A percentile compares a stretch with the other conserved stretches of the same genome.
These are phyloP conservation scores for Musca vetustissima DNA, from an alignment of 1,140 invertebrate species.

Conservation along the genomic window DNA sequence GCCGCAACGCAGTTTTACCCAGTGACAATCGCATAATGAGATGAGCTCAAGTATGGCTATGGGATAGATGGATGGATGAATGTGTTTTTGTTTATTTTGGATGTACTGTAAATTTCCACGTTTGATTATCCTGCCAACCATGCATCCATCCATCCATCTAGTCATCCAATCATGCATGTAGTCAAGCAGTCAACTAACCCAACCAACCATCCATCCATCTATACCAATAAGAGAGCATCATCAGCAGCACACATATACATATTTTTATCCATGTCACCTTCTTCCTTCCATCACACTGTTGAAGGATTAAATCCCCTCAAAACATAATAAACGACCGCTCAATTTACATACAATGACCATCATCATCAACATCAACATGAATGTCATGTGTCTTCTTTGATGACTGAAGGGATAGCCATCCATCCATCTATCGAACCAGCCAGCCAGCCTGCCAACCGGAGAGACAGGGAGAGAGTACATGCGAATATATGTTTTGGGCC, in stretches of 20 bases:
- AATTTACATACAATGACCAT: slow-evolving; percentile 24
- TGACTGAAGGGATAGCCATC: slow-evolving; percentile 11
- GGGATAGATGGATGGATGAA: neutral
- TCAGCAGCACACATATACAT: too few relatives aligned
- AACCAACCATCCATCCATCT: slow-evolving; percentile 3
- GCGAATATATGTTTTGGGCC: too few relatives aligned
- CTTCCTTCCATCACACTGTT: too few relatives aligned
- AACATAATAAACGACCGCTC: slow-evolving; percentile 24
- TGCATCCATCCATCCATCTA: slow-evolving; percentile 6
- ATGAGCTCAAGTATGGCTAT: slow-evolving; percentile 11
- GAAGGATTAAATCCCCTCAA: slow-evolving; percentile 15
- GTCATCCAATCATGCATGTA: neutral
- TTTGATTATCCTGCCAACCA: slow-evolving; percentile 17
- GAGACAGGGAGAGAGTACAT: too few relatives aligned
- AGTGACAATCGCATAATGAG: slow-evolving; percentile 11
- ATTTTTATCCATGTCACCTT: too few relatives aligned
- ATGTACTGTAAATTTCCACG: neutral
- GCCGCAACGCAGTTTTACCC: slow-evolving; percentile 5
- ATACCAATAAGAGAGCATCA: too few relatives aligned
- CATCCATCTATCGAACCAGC: too few relatives aligned
- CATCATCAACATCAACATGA: slow-evolving; percentile 24
- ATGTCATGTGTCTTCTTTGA: slow-evolving; percentile 21
- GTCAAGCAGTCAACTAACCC: slow-evolving; percentile 2
- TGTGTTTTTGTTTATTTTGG: too few relatives aligned
- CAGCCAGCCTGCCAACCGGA: too few relatives aligned